Percentiles rank a stretch among this genome's conserved stretches.
phyloP scores from a whole-genome alignment of 2,113 vertebrate genomes.

The Halcyon malimbica region DNA sequence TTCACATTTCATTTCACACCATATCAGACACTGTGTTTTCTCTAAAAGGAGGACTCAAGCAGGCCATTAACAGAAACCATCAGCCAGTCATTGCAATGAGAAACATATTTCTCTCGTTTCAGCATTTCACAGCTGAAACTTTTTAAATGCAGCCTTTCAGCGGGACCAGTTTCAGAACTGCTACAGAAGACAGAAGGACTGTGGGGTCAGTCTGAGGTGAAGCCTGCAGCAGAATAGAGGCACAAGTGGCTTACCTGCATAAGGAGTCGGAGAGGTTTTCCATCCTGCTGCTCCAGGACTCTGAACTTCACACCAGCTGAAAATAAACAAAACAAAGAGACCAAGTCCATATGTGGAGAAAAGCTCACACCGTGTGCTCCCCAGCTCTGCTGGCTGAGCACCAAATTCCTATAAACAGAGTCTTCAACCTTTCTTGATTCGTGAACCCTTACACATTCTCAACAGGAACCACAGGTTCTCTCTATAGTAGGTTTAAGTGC shows the following conservation, averaged over 20 bases:
- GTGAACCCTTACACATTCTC: not conserved
- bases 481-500: not conserved
- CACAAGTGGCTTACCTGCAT: slow-evolving; percentile 87
- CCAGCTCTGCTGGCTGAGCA: not conserved
- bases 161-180: not conserved
- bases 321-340: slow-evolving; percentile 17
- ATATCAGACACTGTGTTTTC: not conserved
- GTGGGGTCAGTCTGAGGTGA: not conserved
- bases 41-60: not conserved
- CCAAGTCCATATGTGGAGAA: not conserved
- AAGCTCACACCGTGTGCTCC: not conserved
- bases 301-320: slow-evolving; percentile 94
- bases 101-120: not conserved
- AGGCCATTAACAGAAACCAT: not conserved
- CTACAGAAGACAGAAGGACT: not conserved
- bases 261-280: slow-evolving; percentile 87
- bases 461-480: not conserved
- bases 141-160: not conserved
- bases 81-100: not conserved
- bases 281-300: slow-evolving; percentile 85
- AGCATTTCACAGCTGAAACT: not conserved
- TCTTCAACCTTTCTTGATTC: not conserved
- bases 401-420: not conserved
- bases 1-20: not conserved
- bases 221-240: not conserved